Evolutionary conservation across 2,113 vertebrate genomes (phyloP), one percentile per base, ranked within the genome.

Genomic region (Tragelaphus buxtoni): DNA sequence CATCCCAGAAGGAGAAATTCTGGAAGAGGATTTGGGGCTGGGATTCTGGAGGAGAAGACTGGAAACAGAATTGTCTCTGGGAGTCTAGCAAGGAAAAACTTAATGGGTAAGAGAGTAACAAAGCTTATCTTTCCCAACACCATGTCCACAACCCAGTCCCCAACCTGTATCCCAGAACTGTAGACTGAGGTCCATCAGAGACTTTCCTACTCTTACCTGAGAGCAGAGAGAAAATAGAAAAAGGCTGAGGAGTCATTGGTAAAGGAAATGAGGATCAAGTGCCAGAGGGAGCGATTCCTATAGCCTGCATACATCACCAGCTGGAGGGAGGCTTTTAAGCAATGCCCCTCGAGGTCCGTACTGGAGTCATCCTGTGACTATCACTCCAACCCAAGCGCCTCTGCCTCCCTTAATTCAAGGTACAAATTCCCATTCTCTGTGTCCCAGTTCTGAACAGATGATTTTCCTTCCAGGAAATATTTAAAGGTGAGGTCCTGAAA

Each of bases 391-490:
- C 26, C 90, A 82, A 89, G n/a, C 18, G 49, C 76, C 79, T 87
- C 42, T 83, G 26, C 26, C 72, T 88, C 76, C 45, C 47, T 39
- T 51, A 20, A 79, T n/a, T 93, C 56, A 77, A 60, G 13, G 32
- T 24, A 56, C 39, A 51, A 81, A 49, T 10, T 51, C 63, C 53
- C 81, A 14, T 87, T 96, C 76, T 95, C 90, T 13, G 93, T 74
- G 79, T 82, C 56, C 58, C 81, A 63, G 6, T 82, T 96, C 49
- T 85, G 55, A 92, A 92, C 28, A 61, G 30, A 80, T 10, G 24
- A 81, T 92, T 92, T 95, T 88, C 69, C 91, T 94, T 90, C n/a
- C 63, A 47, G 69, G 42, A 81, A 88, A 69, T 58, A 88, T 69
- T 87, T 96, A 69, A 60, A 90, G 42, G 24, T 72, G 28, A 63